These are phyloP conservation scores for Eubasilissa regina DNA, from an alignment of 1,140 invertebrate species.

Conservation along the genomic window DNA sequence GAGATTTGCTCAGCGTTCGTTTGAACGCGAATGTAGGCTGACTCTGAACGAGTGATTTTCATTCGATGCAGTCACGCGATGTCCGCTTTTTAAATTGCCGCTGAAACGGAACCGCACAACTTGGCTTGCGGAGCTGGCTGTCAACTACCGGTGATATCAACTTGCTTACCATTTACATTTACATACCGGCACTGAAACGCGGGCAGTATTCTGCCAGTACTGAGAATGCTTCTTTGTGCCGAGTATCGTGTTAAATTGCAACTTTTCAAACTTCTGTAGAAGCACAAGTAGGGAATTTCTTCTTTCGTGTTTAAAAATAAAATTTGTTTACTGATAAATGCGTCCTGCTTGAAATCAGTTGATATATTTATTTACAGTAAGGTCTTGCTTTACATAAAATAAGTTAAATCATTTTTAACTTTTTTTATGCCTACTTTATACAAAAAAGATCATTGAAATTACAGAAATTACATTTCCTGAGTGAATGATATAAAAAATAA, in stretches of 20 bases:
- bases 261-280: constrained; percentile 17
- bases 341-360: no score
- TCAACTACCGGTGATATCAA: constrained; percentile 28
- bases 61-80: constrained; percentile 37
- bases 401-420: no score
- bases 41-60: background rate
- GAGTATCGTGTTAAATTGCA: constrained; percentile 26
- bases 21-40: no score
- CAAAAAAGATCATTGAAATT: no score
- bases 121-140: constrained; percentile 3
- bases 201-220: background rate
- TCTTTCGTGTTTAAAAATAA: background rate
- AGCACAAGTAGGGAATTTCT: no score
- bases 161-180: constrained; percentile 18
- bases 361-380: no score
- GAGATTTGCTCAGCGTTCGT: no score
- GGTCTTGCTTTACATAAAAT: no score
- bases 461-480: no score
- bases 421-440: no score
- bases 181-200: constrained; percentile 3
- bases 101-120: constrained; percentile 9
- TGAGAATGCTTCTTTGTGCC: background rate
- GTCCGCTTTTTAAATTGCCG: constrained; percentile 5
- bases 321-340: background rate
- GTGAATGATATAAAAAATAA: no score